These are phyloP conservation scores for Chrysolina oricalcia DNA, from an alignment of 2,888 invertebrate genomes.

Conservation along the genomic window DNA sequence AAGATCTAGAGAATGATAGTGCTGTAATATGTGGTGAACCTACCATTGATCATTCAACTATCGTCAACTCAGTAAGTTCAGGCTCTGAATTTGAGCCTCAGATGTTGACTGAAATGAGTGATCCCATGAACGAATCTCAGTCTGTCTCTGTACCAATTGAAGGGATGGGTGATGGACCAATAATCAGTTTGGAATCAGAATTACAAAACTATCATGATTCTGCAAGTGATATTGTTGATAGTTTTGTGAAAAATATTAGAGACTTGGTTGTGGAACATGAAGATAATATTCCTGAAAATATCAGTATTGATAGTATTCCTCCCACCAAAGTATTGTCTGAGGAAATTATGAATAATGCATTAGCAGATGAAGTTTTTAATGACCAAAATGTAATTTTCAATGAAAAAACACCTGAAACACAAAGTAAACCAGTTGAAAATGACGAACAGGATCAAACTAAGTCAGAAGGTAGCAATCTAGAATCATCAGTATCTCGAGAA, in stretches of 20 bases:
- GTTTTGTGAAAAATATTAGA: conserved; percentile 46
- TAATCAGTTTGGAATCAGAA: conserved; percentile 39
- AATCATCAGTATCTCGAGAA: background rate
- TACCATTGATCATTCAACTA: conserved; percentile 26
- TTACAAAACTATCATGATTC: conserved; percentile 41
- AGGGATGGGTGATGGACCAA: conserved; percentile 10
- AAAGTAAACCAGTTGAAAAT: background rate
- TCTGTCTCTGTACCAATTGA: conserved; percentile 16
- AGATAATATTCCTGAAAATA: conserved; percentile 36
- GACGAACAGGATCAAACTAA: background rate
- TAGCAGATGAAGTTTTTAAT: conserved; percentile 20
- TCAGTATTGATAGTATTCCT: conserved; percentile 29
- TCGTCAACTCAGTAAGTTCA: conserved; percentile 25
- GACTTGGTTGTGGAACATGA: conserved; percentile 23
- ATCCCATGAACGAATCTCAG: conserved; percentile 24
- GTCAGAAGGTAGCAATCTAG: background rate
- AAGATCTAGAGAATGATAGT: conserved; percentile 37
- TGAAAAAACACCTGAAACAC: background rate
- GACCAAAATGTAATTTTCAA: conserved; percentile 7
- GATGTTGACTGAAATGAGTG: conserved; percentile 19
- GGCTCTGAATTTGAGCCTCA: conserved; percentile 31
- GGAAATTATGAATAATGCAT: conserved; percentile 22
- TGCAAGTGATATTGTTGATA: conserved; percentile 42
- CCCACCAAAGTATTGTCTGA: conserved; percentile 22
- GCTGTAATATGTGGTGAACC: conserved; percentile 26